Evolutionary conservation across 2,797 vertebrate genomes (phyloP).

Genomic region (Lophius americanus): DNA sequence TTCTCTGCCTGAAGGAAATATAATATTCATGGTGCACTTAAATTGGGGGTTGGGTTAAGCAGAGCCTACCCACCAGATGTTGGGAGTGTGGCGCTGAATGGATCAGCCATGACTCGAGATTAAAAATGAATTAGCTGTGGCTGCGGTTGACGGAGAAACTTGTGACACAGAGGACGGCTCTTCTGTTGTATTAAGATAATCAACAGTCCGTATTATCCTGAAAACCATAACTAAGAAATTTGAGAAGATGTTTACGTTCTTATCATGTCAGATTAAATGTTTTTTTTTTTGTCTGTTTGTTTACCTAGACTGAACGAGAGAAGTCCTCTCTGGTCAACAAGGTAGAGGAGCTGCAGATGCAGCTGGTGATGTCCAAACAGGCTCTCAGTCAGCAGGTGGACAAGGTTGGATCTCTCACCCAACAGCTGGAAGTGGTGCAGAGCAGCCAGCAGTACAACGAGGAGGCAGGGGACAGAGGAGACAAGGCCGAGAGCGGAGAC

Average conservation of each 20-base stretch:
- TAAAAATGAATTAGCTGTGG: slow-evolving; percentile 59
- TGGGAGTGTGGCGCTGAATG: slow-evolving; percentile 35
- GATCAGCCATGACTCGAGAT: slow-evolving; percentile 47
- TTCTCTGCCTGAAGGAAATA: slow-evolving; percentile 44
- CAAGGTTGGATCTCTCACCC: slow-evolving; percentile 77
- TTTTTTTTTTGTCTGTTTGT: slow-evolving; percentile 7
- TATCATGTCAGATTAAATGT: neutral
- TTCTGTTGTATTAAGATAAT: slow-evolving; percentile 18
- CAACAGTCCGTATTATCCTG: neutral
- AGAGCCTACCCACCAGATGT: slow-evolving; percentile 58
- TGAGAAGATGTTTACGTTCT: neutral
- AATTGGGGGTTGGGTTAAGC: slow-evolving; percentile 52
- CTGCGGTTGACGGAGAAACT: slow-evolving; percentile 21
- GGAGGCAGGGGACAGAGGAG: slow-evolving; percentile 36
- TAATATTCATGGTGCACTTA: slow-evolving; percentile 71
- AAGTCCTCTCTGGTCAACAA: slow-evolving; percentile 78
- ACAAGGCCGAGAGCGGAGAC: slow-evolving; percentile 49
- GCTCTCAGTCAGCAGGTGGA: slow-evolving; percentile 82
- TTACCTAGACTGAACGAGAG: slow-evolving; percentile 82
- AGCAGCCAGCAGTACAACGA: slow-evolving; percentile 46
- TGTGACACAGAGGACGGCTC: neutral
- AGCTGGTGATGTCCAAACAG: slow-evolving; percentile 82
- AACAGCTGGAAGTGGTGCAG: slow-evolving; percentile 77
- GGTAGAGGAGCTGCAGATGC: slow-evolving; percentile 84
- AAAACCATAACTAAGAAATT: too few species aligned